Conservation (phyloP, 2,888 invertebrate species). For the Diloba caeruleocephala region DNA sequence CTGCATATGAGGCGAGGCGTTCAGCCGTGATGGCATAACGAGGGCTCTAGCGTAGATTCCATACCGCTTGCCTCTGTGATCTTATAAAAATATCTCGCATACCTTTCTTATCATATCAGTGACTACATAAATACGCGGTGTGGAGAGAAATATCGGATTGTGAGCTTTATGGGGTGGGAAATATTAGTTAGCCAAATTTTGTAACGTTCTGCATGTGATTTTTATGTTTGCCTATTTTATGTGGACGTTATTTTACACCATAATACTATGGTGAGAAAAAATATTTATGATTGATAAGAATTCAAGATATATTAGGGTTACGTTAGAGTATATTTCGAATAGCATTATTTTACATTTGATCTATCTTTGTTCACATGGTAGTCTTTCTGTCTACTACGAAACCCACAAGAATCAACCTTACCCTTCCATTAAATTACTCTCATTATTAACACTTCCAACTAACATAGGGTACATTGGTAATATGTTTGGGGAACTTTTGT, state of each 20-base stretch:
- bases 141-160: conserved; percentile 39
- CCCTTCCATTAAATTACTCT: not conserved
- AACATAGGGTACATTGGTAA: conserved; percentile 10
- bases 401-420: not conserved
- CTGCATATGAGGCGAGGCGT: conserved; percentile 40
- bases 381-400: too few relatives aligned
- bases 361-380: too few relatives aligned
- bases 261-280: too few relatives aligned
- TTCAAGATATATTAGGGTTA: too few relatives aligned
- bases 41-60: conserved; percentile 33
- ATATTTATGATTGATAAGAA: too few relatives aligned
- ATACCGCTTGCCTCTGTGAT: conserved; percentile 27
- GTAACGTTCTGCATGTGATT: too few relatives aligned
- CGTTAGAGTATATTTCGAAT: too few relatives aligned
- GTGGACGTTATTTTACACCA: too few relatives aligned
- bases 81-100: conserved; percentile 42
- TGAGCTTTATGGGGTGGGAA: conserved; percentile 15
- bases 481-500: conserved; percentile 51
- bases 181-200: too few relatives aligned
- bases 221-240: too few relatives aligned
- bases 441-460: conserved; percentile 2
- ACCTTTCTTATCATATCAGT: conserved; percentile 27
- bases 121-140: conserved; percentile 38
- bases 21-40: conserved; percentile 51
- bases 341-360: too few relatives aligned